phyloP scores from a whole-genome alignment of 2,113 vertebrate species.

The Garra rufa region DNA sequence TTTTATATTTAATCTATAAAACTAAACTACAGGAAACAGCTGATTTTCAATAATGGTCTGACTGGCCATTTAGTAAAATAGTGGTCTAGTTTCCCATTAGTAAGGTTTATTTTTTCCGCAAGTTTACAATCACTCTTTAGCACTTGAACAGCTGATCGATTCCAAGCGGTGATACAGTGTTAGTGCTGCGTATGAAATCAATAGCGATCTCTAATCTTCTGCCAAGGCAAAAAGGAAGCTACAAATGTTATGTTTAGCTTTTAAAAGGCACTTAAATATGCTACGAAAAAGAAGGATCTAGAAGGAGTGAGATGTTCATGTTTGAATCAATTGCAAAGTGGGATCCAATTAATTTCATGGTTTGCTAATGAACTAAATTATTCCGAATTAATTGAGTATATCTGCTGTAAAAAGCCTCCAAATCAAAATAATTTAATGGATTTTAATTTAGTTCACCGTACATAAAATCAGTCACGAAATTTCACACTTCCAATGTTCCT shows the following conservation, averaged over 20 bases:
- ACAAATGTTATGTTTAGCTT: background rate
- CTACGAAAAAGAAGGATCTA: background rate
- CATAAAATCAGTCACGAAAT: background rate
- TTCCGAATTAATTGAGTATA: background rate
- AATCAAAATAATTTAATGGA: background rate
- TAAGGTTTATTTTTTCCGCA: conserved; percentile 48
- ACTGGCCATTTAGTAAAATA: conserved; percentile 26
- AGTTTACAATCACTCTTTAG: conserved; percentile 42
- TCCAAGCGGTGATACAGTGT: conserved; percentile 19
- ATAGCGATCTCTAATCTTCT: conserved; percentile 11
- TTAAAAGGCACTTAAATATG: background rate
- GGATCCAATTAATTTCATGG: background rate
- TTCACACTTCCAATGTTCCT: background rate
- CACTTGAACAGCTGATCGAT: conserved; percentile 46
- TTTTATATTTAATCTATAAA: background rate
- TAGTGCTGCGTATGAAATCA: conserved; percentile 13
- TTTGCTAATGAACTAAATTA: background rate
- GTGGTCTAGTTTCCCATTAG: conserved; percentile 40
- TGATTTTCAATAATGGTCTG: background rate
- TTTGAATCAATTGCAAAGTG: background rate
- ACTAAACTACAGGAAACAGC: background rate
- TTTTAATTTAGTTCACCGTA: background rate
- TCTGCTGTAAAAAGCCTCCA: background rate
- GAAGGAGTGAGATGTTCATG: background rate
- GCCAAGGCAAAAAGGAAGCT: conserved; percentile 4